phyloP scores from a whole-genome alignment of 23 tunicate genomes.

The Styela clava region DNA sequence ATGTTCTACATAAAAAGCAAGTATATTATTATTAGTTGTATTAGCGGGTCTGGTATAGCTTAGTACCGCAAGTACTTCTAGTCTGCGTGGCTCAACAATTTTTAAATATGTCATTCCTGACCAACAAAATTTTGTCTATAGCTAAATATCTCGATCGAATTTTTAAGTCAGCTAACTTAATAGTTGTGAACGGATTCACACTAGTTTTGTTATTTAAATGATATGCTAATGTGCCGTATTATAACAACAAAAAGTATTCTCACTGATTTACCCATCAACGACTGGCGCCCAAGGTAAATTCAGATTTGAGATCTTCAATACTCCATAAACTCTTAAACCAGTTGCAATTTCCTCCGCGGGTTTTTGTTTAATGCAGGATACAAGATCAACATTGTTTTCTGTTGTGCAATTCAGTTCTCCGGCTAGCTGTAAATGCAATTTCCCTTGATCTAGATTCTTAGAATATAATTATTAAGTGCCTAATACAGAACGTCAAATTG shows the following conservation, averaged over 20 bases:
- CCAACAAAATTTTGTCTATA: too few relatives aligned
- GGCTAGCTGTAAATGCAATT: constrained; percentile 32
- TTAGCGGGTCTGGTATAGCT: neutral
- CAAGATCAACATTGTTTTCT: constrained; percentile 23
- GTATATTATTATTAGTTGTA: neutral
- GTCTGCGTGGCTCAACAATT: too few relatives aligned
- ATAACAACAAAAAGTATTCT: too few relatives aligned
- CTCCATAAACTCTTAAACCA: constrained; percentile 29
- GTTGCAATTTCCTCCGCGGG: constrained; percentile 29
- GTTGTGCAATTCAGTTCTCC: constrained; percentile 34
- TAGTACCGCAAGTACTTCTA: neutral
- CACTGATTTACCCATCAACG: constrained; percentile 59
- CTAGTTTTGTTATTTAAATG: too few relatives aligned
- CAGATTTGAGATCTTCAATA: neutral
- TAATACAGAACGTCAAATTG: too few relatives aligned
- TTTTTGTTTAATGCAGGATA: constrained; percentile 30
- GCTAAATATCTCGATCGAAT: too few relatives aligned
- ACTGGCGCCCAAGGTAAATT: constrained; percentile 58
- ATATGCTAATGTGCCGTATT: too few relatives aligned
- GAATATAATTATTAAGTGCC: too few relatives aligned
- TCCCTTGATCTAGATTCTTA: too few relatives aligned
- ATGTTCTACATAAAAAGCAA: constrained; percentile 23
- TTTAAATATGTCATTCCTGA: too few relatives aligned
- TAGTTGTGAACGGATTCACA: too few relatives aligned
- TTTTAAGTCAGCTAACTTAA: too few relatives aligned